These are phyloP conservation scores for human DNA, from an alignment of 2,113 vertebrate species.

Conservation along the genomic window GRCh38 chr11:44119501-44120000, in stretches of 20 bases:
- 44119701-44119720: not conserved
- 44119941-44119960: not conserved
- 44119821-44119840: not conserved
- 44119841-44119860: not conserved
- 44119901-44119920: not conserved
- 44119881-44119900: no score
- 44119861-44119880: not conserved
- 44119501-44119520: not conserved
- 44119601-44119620: not conserved
- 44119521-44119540: not conserved
- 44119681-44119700: not conserved
- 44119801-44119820: fast-evolving
- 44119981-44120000: not conserved
- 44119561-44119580: not conserved
- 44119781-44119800: not conserved
- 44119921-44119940: not conserved
- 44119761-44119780: no score
- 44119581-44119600: not conserved
- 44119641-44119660: not conserved
- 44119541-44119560: not conserved
- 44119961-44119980: not conserved
- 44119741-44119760: not conserved
- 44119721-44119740: not conserved
- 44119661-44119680: not conserved
- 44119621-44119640: not conserved